Conservation (phyloP, 2,113 vertebrate genomes). For the Fregetta grallaria region DNA sequence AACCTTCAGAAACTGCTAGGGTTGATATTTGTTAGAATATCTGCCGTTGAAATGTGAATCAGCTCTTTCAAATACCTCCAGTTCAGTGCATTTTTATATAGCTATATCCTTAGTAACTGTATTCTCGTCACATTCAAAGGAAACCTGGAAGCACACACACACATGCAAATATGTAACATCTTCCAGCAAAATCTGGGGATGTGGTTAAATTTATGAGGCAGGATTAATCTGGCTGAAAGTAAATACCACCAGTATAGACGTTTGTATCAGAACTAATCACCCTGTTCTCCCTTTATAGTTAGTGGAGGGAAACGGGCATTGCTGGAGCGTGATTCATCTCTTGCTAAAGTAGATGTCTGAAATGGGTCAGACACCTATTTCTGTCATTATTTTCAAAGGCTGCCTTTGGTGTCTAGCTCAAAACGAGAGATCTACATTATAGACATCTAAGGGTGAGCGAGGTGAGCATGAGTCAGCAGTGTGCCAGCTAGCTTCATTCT, state of each 20-base stretch:
- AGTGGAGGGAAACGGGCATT: neutral
- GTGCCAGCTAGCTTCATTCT: neutral
- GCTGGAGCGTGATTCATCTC: neutral
- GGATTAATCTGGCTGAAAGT: neutral
- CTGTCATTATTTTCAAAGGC: neutral
- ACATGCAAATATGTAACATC: neutral
- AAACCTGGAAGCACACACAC: neutral
- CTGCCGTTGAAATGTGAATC: neutral
- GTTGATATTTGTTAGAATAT: neutral
- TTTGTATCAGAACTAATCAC: neutral
- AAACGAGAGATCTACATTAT: neutral
- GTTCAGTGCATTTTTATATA: neutral
- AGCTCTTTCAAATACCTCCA: neutral
- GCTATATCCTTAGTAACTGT: neutral
- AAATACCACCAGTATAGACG: neutral
- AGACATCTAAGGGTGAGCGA: neutral
- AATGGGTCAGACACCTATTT: conserved; percentile 16
- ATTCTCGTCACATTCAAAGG: neutral
- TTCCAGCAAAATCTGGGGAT: neutral
- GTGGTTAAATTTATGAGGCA: neutral
- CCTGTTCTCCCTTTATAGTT: neutral
- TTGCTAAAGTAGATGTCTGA: neutral
- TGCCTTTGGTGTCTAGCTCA: neutral
- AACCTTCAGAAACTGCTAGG: neutral
- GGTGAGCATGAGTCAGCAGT: neutral